Evolutionary conservation across 1,140 invertebrate species (phyloP).

Genomic region (Wasmannia auropunctata): DNA sequence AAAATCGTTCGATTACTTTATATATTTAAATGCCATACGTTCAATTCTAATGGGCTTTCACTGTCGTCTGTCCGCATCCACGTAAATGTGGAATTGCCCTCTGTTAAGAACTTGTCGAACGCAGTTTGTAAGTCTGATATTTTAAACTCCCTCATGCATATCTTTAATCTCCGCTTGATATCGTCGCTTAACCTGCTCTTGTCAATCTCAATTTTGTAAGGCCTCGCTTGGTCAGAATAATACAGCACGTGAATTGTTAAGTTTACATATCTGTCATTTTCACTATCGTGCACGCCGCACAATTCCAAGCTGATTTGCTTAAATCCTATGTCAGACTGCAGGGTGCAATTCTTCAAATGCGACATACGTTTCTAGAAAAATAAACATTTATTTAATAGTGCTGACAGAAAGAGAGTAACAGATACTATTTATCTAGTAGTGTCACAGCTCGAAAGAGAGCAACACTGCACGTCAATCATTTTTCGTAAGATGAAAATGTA

Average conservation of each 20-base stretch:
- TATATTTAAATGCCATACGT: constrained; percentile 43
- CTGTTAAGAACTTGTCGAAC: constrained; percentile 51
- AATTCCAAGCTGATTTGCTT: constrained; percentile 63
- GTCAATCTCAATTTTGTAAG: constrained; percentile 61
- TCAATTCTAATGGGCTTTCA: constrained; percentile 28
- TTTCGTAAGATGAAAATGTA: constrained; percentile 13
- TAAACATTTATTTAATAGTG: too few species aligned
- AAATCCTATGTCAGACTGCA: constrained; percentile 59
- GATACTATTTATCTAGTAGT: neutral
- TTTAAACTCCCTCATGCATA: constrained; percentile 58
- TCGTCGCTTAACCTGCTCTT: neutral
- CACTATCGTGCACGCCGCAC: constrained; percentile 31
- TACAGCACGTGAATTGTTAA: constrained; percentile 65
- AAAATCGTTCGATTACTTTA: neutral
- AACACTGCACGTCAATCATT: neutral
- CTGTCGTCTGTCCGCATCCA: constrained; percentile 34
- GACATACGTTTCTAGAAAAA: constrained; percentile 51
- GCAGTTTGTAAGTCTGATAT: constrained; percentile 45
- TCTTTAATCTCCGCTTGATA: constrained; percentile 9
- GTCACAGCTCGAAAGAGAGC: neutral
- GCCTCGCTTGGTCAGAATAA: constrained; percentile 56
- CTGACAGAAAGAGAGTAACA: too few species aligned
- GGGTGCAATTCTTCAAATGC: constrained; percentile 26
- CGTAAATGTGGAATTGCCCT: constrained; percentile 17
- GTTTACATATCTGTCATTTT: constrained; percentile 39